Evolutionary conservation across 1,140 invertebrate genomes (phyloP), one percentile per base, ranked within the genome.

Genomic region (Drosophila prosaltans): DNA sequence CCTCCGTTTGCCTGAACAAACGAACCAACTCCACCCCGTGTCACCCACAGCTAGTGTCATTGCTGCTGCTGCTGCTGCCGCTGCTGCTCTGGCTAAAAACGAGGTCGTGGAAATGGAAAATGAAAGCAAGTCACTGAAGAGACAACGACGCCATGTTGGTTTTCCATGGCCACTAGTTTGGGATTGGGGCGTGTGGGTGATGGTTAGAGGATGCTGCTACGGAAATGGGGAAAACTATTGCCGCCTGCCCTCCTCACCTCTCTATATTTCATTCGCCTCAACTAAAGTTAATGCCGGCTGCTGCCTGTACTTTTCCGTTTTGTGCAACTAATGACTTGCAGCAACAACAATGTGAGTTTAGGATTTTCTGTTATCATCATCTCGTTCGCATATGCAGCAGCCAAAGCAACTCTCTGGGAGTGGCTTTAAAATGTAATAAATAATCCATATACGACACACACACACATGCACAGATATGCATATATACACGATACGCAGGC

Each of bases 91-190:
- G 66, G 78, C 68, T 78, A 69, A 71, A 91, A 91, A 85, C 74
- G 90, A 90, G 90, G 90, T 90, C 90, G 86, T 84, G 84, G 81
- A 91, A 91, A 91, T 81, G 83, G 90, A 91, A 91, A 91, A 91
- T 82, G 90, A 91, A 91, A 91, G 83, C 90, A 86, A 61, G 86
- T 80, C 57, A 57, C 26, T 32, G 36, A 39, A 69, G 72, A 82
- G 73, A 74, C 60, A 60, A 62, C 78, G 79, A 80, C 70, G 77
- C 62, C 68, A 76, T 72, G 69, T 76, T 77, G 80, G 72, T 72
- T 82, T 82, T 74, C 55, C 59, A 60, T 36, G 64, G 48, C 48
- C 32, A 62, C 45, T 51, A 26, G 9, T 9, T 26, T 51, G 45
- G 7, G 45, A 26, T 8, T 48, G 45, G 45, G 21, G 24, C 3